Evolutionary conservation across 2,113 vertebrate genomes (phyloP).

Genomic region (Pteropus alecto): DNA sequence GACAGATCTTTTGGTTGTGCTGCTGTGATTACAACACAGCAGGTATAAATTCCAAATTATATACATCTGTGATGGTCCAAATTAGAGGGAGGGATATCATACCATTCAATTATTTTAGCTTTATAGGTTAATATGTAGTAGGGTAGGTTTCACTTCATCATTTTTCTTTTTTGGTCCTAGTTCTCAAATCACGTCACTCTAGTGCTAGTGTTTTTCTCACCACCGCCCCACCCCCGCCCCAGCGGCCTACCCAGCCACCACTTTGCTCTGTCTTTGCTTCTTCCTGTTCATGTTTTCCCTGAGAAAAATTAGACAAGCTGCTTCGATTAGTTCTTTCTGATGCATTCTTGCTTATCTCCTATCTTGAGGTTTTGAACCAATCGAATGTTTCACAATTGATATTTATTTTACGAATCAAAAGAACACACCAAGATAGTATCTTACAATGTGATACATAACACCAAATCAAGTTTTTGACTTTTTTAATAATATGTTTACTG

Average conservation of each 20-base stretch:
- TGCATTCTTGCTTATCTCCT: background rate
- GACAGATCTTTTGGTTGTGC: background rate
- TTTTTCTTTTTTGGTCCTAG: background rate
- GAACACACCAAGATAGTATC: constrained; percentile 54
- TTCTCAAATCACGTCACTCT: background rate
- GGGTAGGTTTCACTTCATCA: background rate
- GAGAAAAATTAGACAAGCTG: background rate
- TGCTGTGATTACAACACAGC: background rate
- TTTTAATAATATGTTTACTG: constrained; percentile 25
- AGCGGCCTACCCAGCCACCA: background rate
- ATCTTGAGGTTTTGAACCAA: background rate
- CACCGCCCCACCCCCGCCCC: background rate
- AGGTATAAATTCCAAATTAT: background rate
- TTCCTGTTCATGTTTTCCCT: background rate
- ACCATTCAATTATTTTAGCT: background rate
- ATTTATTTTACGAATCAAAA: constrained; percentile 31
- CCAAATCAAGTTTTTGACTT: background rate
- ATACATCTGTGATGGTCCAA: background rate
- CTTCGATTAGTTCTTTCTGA: constrained; percentile 56
- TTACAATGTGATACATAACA: constrained; percentile 29
- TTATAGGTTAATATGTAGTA: background rate
- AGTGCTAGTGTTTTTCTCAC: background rate
- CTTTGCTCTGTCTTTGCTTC: background rate
- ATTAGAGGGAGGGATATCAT: background rate
- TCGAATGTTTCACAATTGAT: constrained; percentile 42